Percentiles rank a stretch among this genome's conserved stretches.
phyloP scores from a whole-genome alignment of 2,888 invertebrate species.

The Acanthopleura granulata region DNA sequence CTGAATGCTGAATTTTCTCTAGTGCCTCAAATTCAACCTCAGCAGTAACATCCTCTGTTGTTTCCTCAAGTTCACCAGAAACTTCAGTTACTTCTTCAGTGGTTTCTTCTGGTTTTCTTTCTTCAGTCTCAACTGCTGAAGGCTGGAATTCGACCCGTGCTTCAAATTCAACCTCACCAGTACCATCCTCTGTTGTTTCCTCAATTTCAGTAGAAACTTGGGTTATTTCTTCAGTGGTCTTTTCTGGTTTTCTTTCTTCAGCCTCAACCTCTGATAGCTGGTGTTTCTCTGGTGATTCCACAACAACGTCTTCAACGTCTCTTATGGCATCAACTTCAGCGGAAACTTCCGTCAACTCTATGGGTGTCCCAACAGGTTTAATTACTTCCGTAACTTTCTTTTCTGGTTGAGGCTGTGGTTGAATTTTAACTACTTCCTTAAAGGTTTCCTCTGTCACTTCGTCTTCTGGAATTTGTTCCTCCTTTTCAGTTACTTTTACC shows the following conservation, averaged over 20 bases:
- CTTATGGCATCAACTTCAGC: no score
- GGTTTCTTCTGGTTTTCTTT: constrained; percentile 5
- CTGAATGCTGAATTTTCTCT: constrained; percentile 27
- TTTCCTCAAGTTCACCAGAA: constrained; percentile 13
- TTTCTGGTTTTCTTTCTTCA: background rate
- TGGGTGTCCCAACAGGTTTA: no score
- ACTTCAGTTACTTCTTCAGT: constrained; percentile 23
- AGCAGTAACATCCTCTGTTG: constrained; percentile 12
- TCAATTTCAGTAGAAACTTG: constrained; percentile 26
- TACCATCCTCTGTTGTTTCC: constrained; percentile 18
- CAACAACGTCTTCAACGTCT: no score
- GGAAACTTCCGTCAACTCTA: no score
- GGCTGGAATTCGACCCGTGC: constrained; percentile 27
- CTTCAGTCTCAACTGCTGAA: constrained; percentile 22
- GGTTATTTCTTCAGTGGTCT: constrained; percentile 1
- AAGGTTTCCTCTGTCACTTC: constrained; percentile 21
- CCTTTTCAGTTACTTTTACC: constrained; percentile 12
- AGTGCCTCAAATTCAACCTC: constrained; percentile 24
- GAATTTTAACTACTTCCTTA: constrained; percentile 19
- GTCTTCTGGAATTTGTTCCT: constrained; percentile 21
- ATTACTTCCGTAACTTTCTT: constrained; percentile 16
- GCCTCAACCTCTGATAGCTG: background rate
- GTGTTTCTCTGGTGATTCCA: background rate
- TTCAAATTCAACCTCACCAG: background rate
- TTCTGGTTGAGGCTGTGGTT: constrained; percentile 11